Conservation (phyloP, 2,797 vertebrate species). For the Saguinus oedipus region DNA sequence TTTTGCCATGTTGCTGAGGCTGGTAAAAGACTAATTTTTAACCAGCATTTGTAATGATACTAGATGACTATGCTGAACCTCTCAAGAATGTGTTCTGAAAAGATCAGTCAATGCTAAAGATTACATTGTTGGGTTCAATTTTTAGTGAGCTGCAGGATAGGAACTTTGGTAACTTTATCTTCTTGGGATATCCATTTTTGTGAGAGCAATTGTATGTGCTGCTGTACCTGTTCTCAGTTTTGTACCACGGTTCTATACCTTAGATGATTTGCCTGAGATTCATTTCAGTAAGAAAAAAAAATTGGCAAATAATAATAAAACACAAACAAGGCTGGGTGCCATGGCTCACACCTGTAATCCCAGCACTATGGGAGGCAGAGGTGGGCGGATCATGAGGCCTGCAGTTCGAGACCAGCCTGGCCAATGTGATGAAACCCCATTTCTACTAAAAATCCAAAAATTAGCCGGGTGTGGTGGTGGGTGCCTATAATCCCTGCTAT, state of each 20-base stretch:
- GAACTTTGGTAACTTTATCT: not conserved
- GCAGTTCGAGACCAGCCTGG: too few relatives aligned
- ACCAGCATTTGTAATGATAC: conserved; percentile 65
- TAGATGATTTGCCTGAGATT: not conserved
- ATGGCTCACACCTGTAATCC: too few relatives aligned
- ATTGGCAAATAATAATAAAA: not conserved
- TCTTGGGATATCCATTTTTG: not conserved
- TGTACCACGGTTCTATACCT: not conserved
- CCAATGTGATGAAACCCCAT: too few relatives aligned
- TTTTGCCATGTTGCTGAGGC: too few relatives aligned
- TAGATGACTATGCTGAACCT: conserved; percentile 62
- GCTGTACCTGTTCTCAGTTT: not conserved
- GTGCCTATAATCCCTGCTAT: too few relatives aligned
- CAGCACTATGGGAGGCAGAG: too few relatives aligned
- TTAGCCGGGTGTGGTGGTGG: too few relatives aligned
- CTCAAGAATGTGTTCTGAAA: conserved; percentile 52
- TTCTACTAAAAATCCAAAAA: too few relatives aligned
- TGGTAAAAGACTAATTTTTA: conserved; percentile 42
- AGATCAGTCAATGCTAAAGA: conserved; percentile 56
- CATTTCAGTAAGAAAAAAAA: conserved; percentile 24
- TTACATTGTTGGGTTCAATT: not conserved
- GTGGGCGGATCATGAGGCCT: too few relatives aligned
- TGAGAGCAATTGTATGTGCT: not conserved
- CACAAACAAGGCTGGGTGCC: not conserved
- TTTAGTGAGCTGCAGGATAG: not conserved